Evolutionary conservation across 1,140 invertebrate genomes (phyloP).

Genomic region (Tetragonula clypearis): DNA sequence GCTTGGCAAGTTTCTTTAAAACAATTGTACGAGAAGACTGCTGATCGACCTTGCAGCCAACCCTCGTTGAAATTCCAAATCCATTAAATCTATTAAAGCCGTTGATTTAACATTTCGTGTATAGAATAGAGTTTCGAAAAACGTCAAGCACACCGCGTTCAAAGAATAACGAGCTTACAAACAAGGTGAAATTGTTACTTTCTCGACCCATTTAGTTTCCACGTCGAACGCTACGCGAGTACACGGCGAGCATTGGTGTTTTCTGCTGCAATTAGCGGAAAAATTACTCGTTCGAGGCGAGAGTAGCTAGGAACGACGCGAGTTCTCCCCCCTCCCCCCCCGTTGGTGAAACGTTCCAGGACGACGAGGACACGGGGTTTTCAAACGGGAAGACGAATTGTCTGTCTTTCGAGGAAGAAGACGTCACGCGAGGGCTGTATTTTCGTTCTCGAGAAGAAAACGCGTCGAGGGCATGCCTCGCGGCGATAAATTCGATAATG

Average conservation of each 20-base stretch:
- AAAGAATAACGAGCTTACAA: not conserved
- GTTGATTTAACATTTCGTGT: not conserved
- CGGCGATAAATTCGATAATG: constrained; percentile 40
- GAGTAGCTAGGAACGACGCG: not conserved
- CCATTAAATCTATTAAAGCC: not conserved
- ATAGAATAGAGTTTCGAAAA: not conserved
- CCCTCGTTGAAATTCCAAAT: not conserved
- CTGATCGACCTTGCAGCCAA: too few relatives aligned
- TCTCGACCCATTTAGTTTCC: too few relatives aligned
- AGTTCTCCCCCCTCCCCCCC: too few relatives aligned
- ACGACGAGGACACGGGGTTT: too few relatives aligned
- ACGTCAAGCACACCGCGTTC: not conserved
- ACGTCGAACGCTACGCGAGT: not conserved
- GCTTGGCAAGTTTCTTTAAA: too few relatives aligned
- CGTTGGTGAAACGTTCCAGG: too few relatives aligned
- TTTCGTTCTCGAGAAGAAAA: not conserved
- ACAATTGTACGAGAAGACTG: too few relatives aligned
- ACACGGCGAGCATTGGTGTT: not conserved
- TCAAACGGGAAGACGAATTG: not conserved
- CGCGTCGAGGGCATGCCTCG: constrained; percentile 2
- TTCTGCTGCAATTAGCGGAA: not conserved
- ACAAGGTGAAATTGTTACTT: not conserved
- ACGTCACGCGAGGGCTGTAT: not conserved
- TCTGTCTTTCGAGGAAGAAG: not conserved
- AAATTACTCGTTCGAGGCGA: not conserved